These are phyloP conservation scores for Muscidifurax raptorellus DNA, from an alignment of 1,140 invertebrate genomes.

Conservation along the genomic window DNA sequence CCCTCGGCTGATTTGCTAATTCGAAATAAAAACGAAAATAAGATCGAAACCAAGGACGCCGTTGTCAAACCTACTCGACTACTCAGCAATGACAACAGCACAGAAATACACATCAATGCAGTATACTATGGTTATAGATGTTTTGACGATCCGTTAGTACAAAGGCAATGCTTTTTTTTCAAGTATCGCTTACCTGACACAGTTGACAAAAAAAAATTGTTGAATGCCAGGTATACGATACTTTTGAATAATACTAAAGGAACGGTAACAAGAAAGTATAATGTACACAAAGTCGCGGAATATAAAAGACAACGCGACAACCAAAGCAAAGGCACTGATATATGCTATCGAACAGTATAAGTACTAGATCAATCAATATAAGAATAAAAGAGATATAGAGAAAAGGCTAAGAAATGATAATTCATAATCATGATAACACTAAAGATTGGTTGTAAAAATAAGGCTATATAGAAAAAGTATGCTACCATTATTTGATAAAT, in stretches of 20 bases:
- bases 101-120: constrained; percentile 10
- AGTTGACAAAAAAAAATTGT: background rate
- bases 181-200: constrained; percentile 4
- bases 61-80: constrained; percentile 11
- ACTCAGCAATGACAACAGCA: constrained; percentile 14
- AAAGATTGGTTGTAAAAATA: background rate
- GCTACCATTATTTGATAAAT: background rate
- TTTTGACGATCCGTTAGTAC: background rate
- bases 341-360: background rate
- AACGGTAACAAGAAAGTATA: background rate
- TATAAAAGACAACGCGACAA: constrained; percentile 1
- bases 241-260: background rate
- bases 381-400: background rate
- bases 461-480: too few relatives aligned
- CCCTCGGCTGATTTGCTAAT: constrained; percentile 5
- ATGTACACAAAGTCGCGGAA: constrained; percentile 2
- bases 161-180: background rate
- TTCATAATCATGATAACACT: too few relatives aligned
- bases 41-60: background rate
- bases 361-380: background rate
- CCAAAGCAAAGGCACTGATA: constrained; percentile 32
- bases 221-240: background rate
- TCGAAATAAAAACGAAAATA: background rate
- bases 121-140: background rate
- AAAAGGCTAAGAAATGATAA: background rate